Evolutionary conservation across 2,888 invertebrate genomes (phyloP), one percentile per base, ranked within the genome.

Genomic region (Hypomecis atomaria): DNA sequence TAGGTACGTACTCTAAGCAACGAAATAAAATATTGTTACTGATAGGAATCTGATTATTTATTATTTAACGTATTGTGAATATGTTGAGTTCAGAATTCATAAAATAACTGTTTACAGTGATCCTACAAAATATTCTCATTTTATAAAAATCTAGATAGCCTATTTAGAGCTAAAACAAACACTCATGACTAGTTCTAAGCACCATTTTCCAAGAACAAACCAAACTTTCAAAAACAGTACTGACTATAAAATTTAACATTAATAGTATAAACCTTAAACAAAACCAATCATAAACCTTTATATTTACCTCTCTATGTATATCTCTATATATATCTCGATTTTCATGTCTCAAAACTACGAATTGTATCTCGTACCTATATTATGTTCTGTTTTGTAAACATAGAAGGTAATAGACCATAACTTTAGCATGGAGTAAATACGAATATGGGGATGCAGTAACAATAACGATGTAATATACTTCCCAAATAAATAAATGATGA

Each of bases 181-280:
- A 37, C n/a, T 48, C 48, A 36, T 36, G 48, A 48, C 47, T 47
- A 47, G 6, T 48, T 50, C 9, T 37, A 50, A 50, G 48, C 48
- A 48, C 48, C 49, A 50, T 50, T 50, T 50, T 50, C 5, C 37
- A 50, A 37, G 13, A 8, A 50, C 6, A 4, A 11, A 37, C 7
- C 6, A 48, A n/a, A 48, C 36, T 48, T 36, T 50, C 11, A 50
- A 48, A 48, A n/a, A 48, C 48, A 48, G 8, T 34, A 48, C 4
- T 10, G 10, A 44, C 10, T 33, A 10, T 33, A 48, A 36, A 7
- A 34, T 48, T 4, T 36, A 48, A 48, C 36, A 10, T 37, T 49
- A n/a, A 49, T 37, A 37, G 11, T 49, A 8, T 49, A 37, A 37
- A 49, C 2, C 5, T 10, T 9, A 47, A 36, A 47, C 10, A 36